Evolutionary conservation across 2,797 vertebrate species (phyloP).

Genomic region (Tenualosa ilisha): DNA sequence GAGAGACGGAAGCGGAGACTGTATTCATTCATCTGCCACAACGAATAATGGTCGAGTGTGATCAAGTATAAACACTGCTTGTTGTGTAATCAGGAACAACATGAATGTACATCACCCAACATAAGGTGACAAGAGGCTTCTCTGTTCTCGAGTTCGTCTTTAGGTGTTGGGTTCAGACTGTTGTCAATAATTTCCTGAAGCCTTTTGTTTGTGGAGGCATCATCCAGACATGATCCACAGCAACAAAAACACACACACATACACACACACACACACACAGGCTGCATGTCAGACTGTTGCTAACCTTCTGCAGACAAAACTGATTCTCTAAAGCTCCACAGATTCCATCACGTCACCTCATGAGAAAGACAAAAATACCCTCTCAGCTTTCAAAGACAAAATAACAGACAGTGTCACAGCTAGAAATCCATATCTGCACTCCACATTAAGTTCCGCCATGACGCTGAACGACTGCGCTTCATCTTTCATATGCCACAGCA

Average conservation of each 20-base stretch:
- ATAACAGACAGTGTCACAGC: background rate
- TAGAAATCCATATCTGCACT: background rate
- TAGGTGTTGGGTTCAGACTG: background rate
- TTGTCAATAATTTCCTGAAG: background rate
- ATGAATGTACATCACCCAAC: conserved; percentile 1
- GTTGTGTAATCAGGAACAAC: background rate
- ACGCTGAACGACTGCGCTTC: background rate
- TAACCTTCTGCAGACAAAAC: background rate
- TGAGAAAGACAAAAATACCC: background rate
- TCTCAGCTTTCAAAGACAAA: background rate
- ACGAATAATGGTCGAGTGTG: background rate
- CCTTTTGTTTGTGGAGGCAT: background rate
- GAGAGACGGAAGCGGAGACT: background rate
- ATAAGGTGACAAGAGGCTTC: background rate
- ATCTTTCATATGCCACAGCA: background rate
- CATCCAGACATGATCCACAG: conserved; percentile 9
- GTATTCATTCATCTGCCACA: background rate
- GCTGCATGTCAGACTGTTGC: background rate
- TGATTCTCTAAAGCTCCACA: background rate
- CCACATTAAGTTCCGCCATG: background rate
- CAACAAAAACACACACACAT: background rate
- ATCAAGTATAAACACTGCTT: background rate
- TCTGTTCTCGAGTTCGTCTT: background rate
- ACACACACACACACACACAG: background rate
- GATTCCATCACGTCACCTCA: background rate